phyloP scores from a whole-genome alignment of 2,113 vertebrate genomes.

The Callipepla squamata region DNA sequence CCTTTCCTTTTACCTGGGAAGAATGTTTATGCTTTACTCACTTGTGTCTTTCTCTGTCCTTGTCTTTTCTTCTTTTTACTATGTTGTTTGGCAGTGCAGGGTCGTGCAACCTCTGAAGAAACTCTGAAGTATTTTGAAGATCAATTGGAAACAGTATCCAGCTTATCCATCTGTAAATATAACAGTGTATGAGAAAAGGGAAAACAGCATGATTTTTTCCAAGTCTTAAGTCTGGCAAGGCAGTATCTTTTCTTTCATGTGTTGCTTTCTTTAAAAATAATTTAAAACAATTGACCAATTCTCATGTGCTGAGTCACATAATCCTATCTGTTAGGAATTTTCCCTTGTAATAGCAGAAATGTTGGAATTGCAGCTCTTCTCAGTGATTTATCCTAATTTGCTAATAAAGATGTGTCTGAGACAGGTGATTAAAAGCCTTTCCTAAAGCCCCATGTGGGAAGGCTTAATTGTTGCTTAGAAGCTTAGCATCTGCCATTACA shows the following conservation, averaged over 20 bases:
- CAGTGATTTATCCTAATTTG: not conserved
- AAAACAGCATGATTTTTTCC: not conserved
- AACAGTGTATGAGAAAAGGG: not conserved
- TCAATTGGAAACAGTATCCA: not conserved
- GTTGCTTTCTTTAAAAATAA: not conserved
- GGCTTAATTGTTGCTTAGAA: not conserved
- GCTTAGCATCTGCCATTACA: not conserved
- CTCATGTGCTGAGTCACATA: not conserved
- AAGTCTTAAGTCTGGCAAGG: not conserved
- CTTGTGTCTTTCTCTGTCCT: not conserved
- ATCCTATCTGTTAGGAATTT: not conserved
- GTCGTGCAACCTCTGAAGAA: accelerated
- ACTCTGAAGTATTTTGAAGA: not conserved
- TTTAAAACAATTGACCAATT: not conserved
- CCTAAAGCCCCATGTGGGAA: not conserved
- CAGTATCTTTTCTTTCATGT: not conserved
- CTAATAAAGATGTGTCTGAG: not conserved
- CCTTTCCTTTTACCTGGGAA: not conserved
- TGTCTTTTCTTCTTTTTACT: not conserved
- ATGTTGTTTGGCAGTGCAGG: not conserved
- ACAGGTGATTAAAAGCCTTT: not conserved
- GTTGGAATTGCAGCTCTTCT: not conserved
- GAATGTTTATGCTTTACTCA: too few species aligned
- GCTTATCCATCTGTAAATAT: not conserved
- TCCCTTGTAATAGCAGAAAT: not conserved